phyloP scores from a whole-genome alignment of 2,797 vertebrate genomes.

The Choloepus didactylus region DNA sequence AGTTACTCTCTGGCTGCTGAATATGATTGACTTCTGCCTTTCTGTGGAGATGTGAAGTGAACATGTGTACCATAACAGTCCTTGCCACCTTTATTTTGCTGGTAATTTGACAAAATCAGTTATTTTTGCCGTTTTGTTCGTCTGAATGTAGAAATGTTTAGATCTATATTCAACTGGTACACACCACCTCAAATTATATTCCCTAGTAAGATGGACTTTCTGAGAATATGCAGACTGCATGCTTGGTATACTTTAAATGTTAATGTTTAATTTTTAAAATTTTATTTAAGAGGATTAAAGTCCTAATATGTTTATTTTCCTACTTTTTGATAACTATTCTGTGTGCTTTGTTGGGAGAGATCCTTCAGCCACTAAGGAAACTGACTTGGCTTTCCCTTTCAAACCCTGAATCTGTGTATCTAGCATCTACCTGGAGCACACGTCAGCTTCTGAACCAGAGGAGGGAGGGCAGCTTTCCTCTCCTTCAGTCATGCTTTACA shows the following conservation, averaged over 20 bases:
- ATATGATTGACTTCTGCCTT: fast-evolving
- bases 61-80: fast-evolving
- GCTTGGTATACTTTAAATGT: neutral
- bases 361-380: neutral
- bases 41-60: neutral
- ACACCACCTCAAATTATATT: neutral
- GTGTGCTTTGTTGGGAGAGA: neutral
- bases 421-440: fast-evolving
- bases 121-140: neutral
- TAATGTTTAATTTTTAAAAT: neutral
- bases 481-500: neutral
- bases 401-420: neutral
- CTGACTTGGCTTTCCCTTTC: no score
- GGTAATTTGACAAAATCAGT: neutral
- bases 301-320: conserved; percentile 42
- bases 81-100: neutral
- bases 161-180: neutral
- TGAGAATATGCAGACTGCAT: neutral
- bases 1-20: neutral
- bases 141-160: neutral
- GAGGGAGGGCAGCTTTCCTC: neutral
- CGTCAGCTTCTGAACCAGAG: fast-evolving
- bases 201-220: conserved; percentile 16
- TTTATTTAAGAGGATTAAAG: conserved; percentile 73
- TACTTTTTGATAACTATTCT: neutral